phyloP scores from a whole-genome alignment of 2,113 vertebrate species.

The Anhinga anhinga region DNA sequence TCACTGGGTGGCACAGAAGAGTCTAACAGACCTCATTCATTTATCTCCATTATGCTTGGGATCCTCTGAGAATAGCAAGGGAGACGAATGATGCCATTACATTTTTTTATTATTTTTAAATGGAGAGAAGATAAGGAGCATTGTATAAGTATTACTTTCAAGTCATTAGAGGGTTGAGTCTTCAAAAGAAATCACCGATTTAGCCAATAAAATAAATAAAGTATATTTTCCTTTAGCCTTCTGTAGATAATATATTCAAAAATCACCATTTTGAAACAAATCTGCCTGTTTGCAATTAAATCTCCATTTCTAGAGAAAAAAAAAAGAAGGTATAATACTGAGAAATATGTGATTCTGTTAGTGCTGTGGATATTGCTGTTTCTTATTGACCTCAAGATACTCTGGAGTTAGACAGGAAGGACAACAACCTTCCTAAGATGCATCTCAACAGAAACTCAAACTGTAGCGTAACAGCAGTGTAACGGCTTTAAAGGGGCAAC shows the following conservation, averaged over 20 bases:
- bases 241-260: not conserved
- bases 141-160: conserved; percentile 16
- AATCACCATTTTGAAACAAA: not conserved
- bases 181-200: conserved; percentile 5
- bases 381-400: not conserved
- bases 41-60: conserved; percentile 54
- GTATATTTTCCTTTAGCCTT: not conserved
- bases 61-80: conserved; percentile 44
- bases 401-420: not conserved
- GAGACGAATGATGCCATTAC: conserved; percentile 55
- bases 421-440: not conserved
- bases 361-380: not conserved
- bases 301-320: not conserved
- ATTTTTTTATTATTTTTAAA: conserved; percentile 51
- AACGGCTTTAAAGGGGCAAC: not conserved
- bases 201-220: not conserved
- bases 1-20: conserved; percentile 37
- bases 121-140: conserved; percentile 6
- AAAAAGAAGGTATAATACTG: not conserved
- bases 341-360: not conserved
- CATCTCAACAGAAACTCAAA: not conserved
- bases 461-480: not conserved
- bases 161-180: conserved; percentile 2
- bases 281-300: not conserved
- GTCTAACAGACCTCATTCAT: not conserved